phyloP scores from a whole-genome alignment of 2,888 invertebrate species.

The Callyntrura sp. region DNA sequence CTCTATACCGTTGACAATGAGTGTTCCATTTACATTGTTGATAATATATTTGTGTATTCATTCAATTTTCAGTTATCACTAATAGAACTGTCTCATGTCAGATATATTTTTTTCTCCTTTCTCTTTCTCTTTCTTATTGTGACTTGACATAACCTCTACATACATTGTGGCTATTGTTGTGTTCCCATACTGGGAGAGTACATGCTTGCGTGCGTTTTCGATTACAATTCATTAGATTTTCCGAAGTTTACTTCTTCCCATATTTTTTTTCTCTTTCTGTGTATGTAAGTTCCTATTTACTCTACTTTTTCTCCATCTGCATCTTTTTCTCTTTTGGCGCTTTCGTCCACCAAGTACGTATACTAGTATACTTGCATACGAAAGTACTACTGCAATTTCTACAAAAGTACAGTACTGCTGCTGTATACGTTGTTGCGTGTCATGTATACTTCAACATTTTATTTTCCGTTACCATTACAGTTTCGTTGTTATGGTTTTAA shows the following conservation, averaged over 20 bases:
- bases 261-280: not conserved
- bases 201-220: not conserved
- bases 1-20: too few relatives aligned
- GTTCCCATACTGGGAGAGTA: not conserved
- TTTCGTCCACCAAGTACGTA: not conserved
- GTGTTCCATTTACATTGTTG: too few relatives aligned
- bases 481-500: not conserved
- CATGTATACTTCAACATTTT: not conserved
- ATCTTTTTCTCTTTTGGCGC: slow-evolving; percentile 3
- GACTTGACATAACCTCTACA: too few relatives aligned
- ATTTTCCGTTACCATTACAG: not conserved
- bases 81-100: too few relatives aligned
- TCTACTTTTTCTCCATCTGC: not conserved
- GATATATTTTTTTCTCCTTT: too few relatives aligned
- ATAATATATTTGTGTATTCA: too few relatives aligned
- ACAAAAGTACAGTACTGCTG: not conserved
- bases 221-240: too few relatives aligned
- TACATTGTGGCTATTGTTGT: slow-evolving; percentile 5
- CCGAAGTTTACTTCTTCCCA: not conserved
- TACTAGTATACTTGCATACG: not conserved
- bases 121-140: too few relatives aligned
- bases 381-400: too few relatives aligned
- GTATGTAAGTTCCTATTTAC: not conserved
- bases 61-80: too few relatives aligned
- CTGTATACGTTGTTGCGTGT: not conserved